Evolutionary conservation across 2,797 vertebrate genomes (phyloP), one percentile per base, ranked within the genome.

Genomic region (Lindbergichthys nudifrons): DNA sequence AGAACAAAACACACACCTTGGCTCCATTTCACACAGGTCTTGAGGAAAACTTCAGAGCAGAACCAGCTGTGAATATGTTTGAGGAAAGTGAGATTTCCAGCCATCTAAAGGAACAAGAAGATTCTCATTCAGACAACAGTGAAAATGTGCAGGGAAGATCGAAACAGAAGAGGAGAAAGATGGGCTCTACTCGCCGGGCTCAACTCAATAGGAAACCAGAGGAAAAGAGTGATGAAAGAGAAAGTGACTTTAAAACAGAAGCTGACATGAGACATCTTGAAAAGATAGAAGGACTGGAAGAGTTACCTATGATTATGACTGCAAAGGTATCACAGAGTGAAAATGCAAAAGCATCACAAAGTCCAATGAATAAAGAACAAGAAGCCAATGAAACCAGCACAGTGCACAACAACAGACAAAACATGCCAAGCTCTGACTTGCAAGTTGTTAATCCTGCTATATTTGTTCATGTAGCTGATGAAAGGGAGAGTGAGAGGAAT

Each of bases 161-260:
- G 10, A 63, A 80, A 74, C 67, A 79, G 52, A 92, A 69, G 68
- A 92, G 48, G 60, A 91, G 83, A 68, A 92, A 93, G 72, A 83
- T 94, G 73, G 92, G 90, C 19, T 93, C 92, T 9, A 87, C 87
- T 72, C 89, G 88, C 61, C 90, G 41, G 63, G 70, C 2, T 51
- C 70, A 41, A 18, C 53, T 84, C 39, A 65, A 64, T 11, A 71
- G 30, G 51, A 85, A 70, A 56, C 66, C 41, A 71, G 58, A 70
- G 9, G 66, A 12, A 61, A 50, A 30, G 3, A 50, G 4, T 47
- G 46, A 50, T 9, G 48, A 79, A 63, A 69, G 42, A 36, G 58
- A 79, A 42, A 51, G 23, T 1, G 45, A 75, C 11, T 63, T 50
- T 0, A 5, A 43, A 3, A 16, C 46, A 23, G 56, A 81, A 16